Conservation (phyloP, 2,888 invertebrate species). For the Chromoteleia sp. region DNA sequence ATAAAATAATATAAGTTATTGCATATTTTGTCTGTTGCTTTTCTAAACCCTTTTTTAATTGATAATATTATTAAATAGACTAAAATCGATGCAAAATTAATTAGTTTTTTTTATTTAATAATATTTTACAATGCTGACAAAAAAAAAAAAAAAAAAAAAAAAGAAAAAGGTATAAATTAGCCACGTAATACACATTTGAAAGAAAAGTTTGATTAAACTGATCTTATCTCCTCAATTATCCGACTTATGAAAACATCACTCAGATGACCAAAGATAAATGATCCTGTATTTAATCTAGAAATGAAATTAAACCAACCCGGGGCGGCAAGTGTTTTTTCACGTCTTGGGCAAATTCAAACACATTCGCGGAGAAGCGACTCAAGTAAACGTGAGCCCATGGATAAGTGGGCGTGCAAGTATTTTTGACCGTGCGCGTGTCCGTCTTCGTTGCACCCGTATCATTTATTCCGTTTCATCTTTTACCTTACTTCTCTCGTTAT, state of each 20-base stretch:
- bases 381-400: constrained; percentile 35
- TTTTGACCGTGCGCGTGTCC: constrained; percentile 42
- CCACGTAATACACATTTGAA: too few relatives aligned
- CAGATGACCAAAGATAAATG: constrained; percentile 15
- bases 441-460: constrained; percentile 40
- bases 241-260: constrained; percentile 6
- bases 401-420: constrained; percentile 38
- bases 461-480: constrained; percentile 56
- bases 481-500: constrained; percentile 73
- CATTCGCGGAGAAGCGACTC: constrained; percentile 15
- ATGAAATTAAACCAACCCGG: constrained; percentile 29
- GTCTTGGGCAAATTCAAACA: constrained; percentile 54
- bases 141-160: too few relatives aligned
- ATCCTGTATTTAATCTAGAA: constrained; percentile 41
- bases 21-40: too few relatives aligned
- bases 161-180: too few relatives aligned
- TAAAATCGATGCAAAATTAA: too few relatives aligned
- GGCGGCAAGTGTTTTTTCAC: constrained; percentile 28
- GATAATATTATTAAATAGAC: too few relatives aligned
- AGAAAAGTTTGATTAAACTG: not conserved
- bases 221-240: not conserved
- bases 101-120: too few relatives aligned
- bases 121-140: too few relatives aligned
- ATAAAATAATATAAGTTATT: too few relatives aligned
- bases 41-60: too few relatives aligned